Evolutionary conservation across 2,113 vertebrate genomes (phyloP).

Genomic region (Ctenodactylus gundi): DNA sequence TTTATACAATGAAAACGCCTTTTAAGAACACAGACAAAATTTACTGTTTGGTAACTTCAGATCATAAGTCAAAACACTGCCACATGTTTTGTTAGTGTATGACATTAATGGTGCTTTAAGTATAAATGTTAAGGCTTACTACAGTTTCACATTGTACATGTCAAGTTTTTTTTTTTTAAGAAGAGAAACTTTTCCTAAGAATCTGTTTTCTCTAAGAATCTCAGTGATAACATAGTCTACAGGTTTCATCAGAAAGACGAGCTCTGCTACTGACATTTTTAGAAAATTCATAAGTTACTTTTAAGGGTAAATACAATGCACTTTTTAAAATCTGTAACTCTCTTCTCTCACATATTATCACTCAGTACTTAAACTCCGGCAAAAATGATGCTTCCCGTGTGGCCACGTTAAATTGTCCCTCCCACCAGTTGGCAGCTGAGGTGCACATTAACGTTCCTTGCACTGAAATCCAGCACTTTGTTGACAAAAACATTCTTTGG

Average conservation of each 20-base stretch:
- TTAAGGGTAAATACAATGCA: not conserved
- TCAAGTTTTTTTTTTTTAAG: not conserved
- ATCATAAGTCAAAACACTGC: not conserved
- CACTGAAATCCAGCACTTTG: conserved; percentile 78
- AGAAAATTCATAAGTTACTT: not conserved
- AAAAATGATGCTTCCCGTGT: conserved; percentile 65
- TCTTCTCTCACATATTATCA: conserved; percentile 9
- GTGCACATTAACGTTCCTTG: conserved; percentile 84
- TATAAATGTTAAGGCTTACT: not conserved
- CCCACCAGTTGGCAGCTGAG: conserved; percentile 76
- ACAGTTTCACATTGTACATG: not conserved
- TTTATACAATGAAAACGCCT: not conserved
- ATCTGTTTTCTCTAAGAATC: not conserved
- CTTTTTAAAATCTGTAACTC: conserved; percentile 9
- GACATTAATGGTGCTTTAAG: not conserved
- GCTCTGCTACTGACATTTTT: not conserved
- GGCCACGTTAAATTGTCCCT: conserved; percentile 69
- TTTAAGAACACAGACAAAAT: not conserved
- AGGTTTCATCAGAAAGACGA: not conserved
- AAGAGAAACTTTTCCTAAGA: not conserved
- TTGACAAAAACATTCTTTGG: conserved; percentile 82
- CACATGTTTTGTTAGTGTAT: not conserved
- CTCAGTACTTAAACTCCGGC: not conserved
- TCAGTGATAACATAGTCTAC: not conserved
- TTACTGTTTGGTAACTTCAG: not conserved